Evolutionary conservation across 2,113 vertebrate species (phyloP).

Genomic region (Serinus canaria): DNA sequence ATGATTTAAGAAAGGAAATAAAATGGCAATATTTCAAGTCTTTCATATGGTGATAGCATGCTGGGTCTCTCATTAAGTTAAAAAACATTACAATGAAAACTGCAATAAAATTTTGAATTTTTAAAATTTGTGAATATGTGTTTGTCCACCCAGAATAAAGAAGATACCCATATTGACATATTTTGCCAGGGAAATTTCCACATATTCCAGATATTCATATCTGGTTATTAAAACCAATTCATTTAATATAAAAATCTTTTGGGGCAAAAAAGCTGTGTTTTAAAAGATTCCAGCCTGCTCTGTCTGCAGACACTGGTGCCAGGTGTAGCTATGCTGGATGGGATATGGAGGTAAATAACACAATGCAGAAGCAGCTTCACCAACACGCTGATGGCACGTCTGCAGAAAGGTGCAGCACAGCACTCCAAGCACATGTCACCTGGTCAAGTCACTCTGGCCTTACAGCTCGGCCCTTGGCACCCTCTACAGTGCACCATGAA

Average conservation of each 20-base stretch:
- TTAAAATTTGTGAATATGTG: background rate
- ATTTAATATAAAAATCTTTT: background rate
- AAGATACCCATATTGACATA: background rate
- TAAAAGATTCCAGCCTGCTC: background rate
- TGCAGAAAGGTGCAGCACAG: background rate
- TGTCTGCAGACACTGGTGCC: background rate
- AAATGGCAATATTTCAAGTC: background rate
- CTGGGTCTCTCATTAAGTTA: background rate
- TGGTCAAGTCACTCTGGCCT: background rate
- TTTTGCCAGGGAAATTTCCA: background rate
- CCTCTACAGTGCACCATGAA: background rate
- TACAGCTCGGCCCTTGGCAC: accelerated
- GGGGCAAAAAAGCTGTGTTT: background rate
- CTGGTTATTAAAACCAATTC: background rate
- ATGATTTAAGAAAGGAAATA: slow-evolving; percentile 50
- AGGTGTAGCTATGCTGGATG: background rate
- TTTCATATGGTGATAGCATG: background rate
- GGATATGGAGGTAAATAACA: background rate
- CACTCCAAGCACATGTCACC: background rate
- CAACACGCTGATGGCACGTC: accelerated
- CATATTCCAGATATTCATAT: background rate
- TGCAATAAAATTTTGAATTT: background rate
- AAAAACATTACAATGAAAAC: background rate
- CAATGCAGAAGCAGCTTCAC: background rate
- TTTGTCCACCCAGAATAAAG: background rate